These are phyloP conservation scores for Ruditapes philippinarum DNA, from an alignment of 1,140 invertebrate species.

Conservation along the genomic window DNA sequence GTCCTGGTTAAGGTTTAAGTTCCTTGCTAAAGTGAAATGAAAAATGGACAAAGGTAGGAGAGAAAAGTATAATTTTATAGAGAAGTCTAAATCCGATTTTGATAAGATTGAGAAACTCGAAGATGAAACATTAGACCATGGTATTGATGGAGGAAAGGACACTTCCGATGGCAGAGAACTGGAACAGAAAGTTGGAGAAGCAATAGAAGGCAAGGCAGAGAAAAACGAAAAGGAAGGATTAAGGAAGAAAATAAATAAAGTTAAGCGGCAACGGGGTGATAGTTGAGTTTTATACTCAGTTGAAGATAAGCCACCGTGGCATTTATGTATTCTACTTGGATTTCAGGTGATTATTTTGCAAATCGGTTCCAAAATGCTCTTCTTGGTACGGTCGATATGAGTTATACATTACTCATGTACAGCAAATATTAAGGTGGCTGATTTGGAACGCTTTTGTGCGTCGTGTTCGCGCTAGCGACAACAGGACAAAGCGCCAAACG, in stretches of 20 bases:
- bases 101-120: background rate
- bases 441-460: too few relatives aligned
- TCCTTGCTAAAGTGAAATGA: too few relatives aligned
- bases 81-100: background rate
- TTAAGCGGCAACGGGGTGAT: background rate
- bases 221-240: background rate
- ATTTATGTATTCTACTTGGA: conserved; percentile 93
- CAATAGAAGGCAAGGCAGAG: too few relatives aligned
- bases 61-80: background rate
- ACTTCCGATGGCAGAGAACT: background rate
- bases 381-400: background rate
- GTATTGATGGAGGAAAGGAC: background rate
- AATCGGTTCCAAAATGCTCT: conserved; percentile 89
- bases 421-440: too few relatives aligned
- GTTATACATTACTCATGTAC: too few relatives aligned
- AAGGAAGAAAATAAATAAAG: background rate
- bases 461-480: too few relatives aligned
- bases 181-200: too few relatives aligned
- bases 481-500: too few relatives aligned
- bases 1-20: too few relatives aligned
- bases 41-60: background rate
- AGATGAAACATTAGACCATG: too few relatives aligned
- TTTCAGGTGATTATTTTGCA: too few relatives aligned
- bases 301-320: conserved; percentile 93
- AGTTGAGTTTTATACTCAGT: conserved; percentile 90